Percentiles rank a stretch among this genome's conserved stretches.
phyloP scores from a whole-genome alignment of 1,140 invertebrate genomes.

The Diuraphis noxia region DNA sequence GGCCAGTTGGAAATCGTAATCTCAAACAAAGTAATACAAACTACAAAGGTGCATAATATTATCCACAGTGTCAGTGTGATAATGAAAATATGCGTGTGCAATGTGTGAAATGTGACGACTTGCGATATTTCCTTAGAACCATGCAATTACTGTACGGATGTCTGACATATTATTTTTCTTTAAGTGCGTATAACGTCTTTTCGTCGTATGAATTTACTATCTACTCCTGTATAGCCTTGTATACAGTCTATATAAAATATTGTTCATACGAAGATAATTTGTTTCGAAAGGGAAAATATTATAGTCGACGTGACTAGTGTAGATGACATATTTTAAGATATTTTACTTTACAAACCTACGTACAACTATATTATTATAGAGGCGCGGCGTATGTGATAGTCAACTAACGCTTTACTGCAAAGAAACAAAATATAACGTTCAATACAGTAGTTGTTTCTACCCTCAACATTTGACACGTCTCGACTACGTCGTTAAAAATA shows the following conservation, averaged over 20 bases:
- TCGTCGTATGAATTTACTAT: background rate
- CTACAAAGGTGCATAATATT: background rate
- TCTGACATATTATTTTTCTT: background rate
- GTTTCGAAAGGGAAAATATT: background rate
- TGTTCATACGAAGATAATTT: background rate
- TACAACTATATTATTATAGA: background rate
- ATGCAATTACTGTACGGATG: background rate
- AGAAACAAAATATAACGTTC: background rate
- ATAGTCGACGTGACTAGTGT: background rate
- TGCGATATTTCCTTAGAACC: background rate
- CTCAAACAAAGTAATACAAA: too few species aligned
- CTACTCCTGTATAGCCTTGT: background rate
- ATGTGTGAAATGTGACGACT: background rate
- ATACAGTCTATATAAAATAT: background rate
- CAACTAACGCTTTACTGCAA: background rate
- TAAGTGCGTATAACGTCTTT: background rate
- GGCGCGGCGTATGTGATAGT: background rate
- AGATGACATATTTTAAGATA: background rate
- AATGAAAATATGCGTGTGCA: background rate
- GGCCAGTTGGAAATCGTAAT: background rate
- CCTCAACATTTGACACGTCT: background rate
- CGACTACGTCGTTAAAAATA: background rate
- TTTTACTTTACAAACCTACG: background rate
- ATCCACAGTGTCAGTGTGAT: background rate
- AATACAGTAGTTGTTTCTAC: background rate